Percentiles rank a stretch among this genome's conserved stretches.
phyloP scores from a whole-genome alignment of 2,113 vertebrate species.

The Salvelinus sp. region DNA sequence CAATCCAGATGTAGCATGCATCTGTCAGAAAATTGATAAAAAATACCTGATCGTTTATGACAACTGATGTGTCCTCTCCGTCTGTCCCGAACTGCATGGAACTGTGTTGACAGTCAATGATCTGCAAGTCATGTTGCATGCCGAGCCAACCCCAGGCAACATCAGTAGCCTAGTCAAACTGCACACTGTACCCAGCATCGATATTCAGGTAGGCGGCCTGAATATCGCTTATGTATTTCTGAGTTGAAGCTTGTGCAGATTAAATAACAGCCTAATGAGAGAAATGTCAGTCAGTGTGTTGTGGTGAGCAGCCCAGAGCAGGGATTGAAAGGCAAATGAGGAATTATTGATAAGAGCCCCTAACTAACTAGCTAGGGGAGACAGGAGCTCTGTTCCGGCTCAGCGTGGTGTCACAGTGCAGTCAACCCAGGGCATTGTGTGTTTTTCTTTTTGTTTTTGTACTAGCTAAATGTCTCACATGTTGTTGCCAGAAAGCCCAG shows the following conservation, averaged over 20 bases:
- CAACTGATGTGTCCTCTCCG: no score
- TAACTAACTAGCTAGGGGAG: slow-evolving; percentile 39
- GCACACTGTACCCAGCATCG: no score
- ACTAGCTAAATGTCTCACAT: background rate
- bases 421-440: background rate
- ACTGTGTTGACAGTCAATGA: no score
- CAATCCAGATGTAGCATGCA: no score
- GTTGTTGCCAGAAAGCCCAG: slow-evolving; percentile 27
- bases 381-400: background rate
- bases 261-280: background rate
- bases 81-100: no score
- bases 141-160: no score
- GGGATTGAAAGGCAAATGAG: background rate
- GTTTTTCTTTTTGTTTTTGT: slow-evolving; percentile 17
- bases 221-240: background rate
- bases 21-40: no score
- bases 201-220: background rate
- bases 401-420: background rate
- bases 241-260: background rate
- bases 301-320: background rate
- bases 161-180: no score
- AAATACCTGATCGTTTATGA: no score
- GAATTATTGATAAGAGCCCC: background rate
- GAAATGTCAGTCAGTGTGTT: background rate
- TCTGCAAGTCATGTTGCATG: no score